Conservation (phyloP, 2,113 vertebrate species). For the rabbit (Oryctolagus cuniculus) region mOryCun1.1 NC_091433.1:171482501-171483000, state of each 20-base stretch:
- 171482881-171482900: not conserved
- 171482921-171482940: not conserved
- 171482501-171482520: not conserved
- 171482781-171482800: slow-evolving; percentile 61
- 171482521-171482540: not conserved
- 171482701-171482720: slow-evolving; percentile 65
- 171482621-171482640: slow-evolving; percentile 32
- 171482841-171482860: not conserved
- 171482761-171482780: slow-evolving; percentile 73
- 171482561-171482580: slow-evolving; percentile 6
- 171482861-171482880: slow-evolving; percentile 51
- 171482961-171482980: not conserved
- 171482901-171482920: not conserved
- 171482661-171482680: slow-evolving; percentile 54
- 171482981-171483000: not conserved
- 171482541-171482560: not conserved
- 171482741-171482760: slow-evolving; percentile 60
- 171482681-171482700: not conserved
- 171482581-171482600: not conserved
- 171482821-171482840: not conserved
- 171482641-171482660: not conserved
- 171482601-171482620: not conserved
- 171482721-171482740: not conserved
- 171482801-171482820: slow-evolving; percentile 62
- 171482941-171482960: not conserved